These are phyloP conservation scores for Hemiprocne comata DNA, from an alignment of 2,113 vertebrate species.

Conservation along the genomic window DNA sequence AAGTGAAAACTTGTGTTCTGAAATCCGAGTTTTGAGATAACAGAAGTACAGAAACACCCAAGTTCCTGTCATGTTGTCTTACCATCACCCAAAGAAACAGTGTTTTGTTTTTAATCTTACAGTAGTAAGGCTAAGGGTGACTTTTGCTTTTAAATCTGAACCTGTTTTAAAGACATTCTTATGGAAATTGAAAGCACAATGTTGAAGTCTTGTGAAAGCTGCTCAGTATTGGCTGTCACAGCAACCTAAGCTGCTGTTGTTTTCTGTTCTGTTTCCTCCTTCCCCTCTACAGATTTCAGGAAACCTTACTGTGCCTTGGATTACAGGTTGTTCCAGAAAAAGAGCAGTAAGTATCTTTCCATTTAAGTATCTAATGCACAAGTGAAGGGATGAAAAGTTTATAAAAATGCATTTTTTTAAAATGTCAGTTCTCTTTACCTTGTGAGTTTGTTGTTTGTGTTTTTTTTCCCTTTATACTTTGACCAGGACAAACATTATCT, in stretches of 20 bases:
- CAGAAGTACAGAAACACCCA: not conserved
- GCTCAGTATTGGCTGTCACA: not conserved
- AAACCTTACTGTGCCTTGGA: conserved; percentile 91
- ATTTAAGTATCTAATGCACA: conserved; percentile 34
- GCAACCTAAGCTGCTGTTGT: conserved; percentile 27
- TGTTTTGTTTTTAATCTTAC: not conserved
- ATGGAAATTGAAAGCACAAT: not conserved
- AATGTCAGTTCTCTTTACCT: not conserved
- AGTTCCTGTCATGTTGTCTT: not conserved
- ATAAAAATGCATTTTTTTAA: not conserved
- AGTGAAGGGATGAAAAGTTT: not conserved
- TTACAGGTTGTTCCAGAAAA: conserved; percentile 95
- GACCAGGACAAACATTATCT: not conserved
- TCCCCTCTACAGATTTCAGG: conserved; percentile 85
- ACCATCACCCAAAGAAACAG: not conserved
- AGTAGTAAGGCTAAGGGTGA: not conserved
- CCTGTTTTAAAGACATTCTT: not conserved
- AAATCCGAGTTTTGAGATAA: not conserved
- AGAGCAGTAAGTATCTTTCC: conserved; percentile 91
- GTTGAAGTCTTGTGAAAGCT: not conserved
- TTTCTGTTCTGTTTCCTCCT: conserved; percentile 58
- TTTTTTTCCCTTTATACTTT: not conserved
- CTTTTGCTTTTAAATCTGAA: not conserved
- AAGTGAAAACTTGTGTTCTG: not conserved
- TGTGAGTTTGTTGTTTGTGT: not conserved